Evolutionary conservation across 2,888 invertebrate genomes (phyloP), one percentile per base, ranked within the genome.

Genomic region (Drosophila formosana): DNA sequence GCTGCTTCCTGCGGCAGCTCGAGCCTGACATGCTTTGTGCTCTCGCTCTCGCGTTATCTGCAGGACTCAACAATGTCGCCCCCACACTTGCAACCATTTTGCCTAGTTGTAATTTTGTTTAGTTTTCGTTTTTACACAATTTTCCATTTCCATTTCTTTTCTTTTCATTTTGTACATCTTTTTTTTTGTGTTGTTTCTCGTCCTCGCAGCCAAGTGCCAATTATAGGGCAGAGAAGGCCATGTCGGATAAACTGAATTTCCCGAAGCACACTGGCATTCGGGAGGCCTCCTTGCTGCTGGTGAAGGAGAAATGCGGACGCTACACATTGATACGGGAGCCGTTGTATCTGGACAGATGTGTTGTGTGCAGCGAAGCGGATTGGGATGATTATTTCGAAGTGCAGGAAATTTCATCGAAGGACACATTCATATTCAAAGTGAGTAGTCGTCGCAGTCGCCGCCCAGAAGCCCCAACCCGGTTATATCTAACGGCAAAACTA

Each of bases 311-410:
- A 93, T 95, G 96, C 80, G 97, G 97, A 61, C 94, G 97, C 82
- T 97, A 97, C 91, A 96, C 97, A 41, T 93, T 97, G 80, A 94
- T 97, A 83, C 94, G 98, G 93, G 98, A 98, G 91, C 98, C 98
- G 39, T 94, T 98, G 80, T 96, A 96, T 93, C 94, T 98, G 90
- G 97, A 98, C 92, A 95, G 97, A 88, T 98, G 98, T 93, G 96
- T 98, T 76, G 96, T 98, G 64, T 93, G 93, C 88, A 96, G 97
- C 57, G 98, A 98, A 92, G 96, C 96, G 66, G 98, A 98, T 85
- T 96, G 96, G 91, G 97, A 97, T 91, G 98, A 98, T 92, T 97
- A 97, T 92, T 98, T 98, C 92, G 98, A 98, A 94, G 95, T 98
- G 78, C 97, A 98, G 93, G 98, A 98, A 93, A 95, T 97, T 78